Evolutionary conservation across 1,140 invertebrate species (phyloP).

Genomic region (Ylistrum balloti): DNA sequence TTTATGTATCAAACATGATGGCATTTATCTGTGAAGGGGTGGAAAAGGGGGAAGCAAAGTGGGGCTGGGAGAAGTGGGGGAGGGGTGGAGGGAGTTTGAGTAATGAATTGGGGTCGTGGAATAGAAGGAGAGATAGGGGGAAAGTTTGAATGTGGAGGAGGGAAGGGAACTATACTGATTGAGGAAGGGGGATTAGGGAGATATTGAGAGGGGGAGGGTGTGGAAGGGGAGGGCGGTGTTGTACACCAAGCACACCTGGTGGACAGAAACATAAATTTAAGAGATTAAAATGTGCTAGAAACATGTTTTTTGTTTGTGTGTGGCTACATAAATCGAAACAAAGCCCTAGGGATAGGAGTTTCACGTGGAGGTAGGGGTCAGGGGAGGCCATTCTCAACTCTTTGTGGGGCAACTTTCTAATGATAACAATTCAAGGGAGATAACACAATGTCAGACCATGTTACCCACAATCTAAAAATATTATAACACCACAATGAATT

Average conservation of each 20-base stretch:
- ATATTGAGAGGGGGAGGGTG: background rate
- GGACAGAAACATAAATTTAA: slow-evolving; percentile 35
- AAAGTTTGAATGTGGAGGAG: background rate
- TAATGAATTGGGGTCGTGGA: background rate
- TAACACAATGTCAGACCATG: background rate
- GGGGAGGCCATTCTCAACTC: background rate
- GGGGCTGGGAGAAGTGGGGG: background rate
- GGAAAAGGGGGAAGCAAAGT: too few species aligned
- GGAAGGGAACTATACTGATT: background rate
- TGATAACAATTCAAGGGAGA: background rate
- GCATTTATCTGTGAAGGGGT: background rate
- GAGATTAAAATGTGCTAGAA: slow-evolving; percentile 39
- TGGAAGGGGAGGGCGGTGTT: background rate
- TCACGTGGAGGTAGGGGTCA: background rate
- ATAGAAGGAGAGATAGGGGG: background rate
- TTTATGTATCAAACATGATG: background rate
- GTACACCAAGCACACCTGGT: background rate
- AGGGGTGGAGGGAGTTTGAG: background rate
- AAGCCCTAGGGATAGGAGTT: background rate
- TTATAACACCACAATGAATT: background rate
- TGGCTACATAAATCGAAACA: slow-evolving; percentile 15
- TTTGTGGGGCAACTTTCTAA: slow-evolving; percentile 16
- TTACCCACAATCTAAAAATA: background rate
- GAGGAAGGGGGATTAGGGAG: background rate
- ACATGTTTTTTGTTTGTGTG: slow-evolving; percentile 30